phyloP scores from a whole-genome alignment of 2,797 vertebrate genomes.

The Amazonetta brasiliensis region DNA sequence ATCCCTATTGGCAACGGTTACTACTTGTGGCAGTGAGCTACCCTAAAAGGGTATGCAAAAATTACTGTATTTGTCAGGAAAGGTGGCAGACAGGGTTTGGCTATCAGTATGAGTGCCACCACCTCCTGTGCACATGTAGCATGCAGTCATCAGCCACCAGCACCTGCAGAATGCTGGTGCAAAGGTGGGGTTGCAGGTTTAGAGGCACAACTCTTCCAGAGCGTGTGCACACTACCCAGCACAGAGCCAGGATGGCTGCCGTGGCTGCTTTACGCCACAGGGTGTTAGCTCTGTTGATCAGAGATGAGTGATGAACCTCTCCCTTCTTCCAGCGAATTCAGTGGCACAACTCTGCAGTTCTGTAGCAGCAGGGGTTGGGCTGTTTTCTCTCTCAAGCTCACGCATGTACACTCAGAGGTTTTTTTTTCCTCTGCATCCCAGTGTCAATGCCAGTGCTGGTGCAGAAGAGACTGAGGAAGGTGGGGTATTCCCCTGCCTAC shows the following conservation, averaged over 20 bases:
- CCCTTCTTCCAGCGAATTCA: neutral
- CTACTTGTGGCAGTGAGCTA: neutral
- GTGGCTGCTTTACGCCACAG: neutral
- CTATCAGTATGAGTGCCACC: neutral
- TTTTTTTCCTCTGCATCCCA: neutral
- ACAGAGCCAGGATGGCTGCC: neutral
- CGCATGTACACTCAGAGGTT: neutral
- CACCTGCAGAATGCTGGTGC: neutral
- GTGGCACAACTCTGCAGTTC: neutral
- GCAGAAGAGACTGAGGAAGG: neutral
- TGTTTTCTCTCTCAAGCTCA: neutral
- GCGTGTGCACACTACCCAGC: neutral
- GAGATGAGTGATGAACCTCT: neutral
- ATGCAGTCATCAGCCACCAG: neutral
- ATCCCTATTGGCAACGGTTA: neutral
- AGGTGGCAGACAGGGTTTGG: neutral
- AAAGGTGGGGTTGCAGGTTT: neutral
- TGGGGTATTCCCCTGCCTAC: neutral
- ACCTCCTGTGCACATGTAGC: neutral
- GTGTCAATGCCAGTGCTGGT: neutral
- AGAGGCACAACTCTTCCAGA: neutral
- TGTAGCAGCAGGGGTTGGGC: neutral
- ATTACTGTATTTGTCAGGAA: neutral
- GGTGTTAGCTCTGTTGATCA: neutral
- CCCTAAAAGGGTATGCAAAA: neutral